Conservation (phyloP, 2,113 vertebrate species). For the Cyprinodon brontotheroides region DNA sequence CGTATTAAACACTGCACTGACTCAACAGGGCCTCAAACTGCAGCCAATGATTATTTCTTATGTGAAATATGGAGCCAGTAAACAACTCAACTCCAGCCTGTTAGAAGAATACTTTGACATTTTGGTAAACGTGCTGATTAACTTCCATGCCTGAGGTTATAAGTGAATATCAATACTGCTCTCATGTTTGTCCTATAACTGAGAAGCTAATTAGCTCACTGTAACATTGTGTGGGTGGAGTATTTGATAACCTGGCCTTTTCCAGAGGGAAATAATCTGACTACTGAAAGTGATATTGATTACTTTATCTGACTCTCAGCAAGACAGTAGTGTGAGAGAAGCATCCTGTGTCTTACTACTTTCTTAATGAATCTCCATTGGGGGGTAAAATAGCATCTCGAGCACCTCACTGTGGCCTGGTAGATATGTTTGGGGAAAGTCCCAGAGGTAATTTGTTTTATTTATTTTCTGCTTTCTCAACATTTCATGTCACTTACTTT, state of each 20-base stretch:
- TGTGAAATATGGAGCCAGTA: not conserved
- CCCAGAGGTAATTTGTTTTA: not conserved
- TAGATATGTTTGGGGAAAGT: not conserved
- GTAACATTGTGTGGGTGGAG: not conserved
- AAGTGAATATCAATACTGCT: not conserved
- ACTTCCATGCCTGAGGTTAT: not conserved
- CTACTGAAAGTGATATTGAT: conserved; percentile 7
- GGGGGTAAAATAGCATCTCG: not conserved
- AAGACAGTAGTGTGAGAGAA: not conserved
- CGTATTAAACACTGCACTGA: conserved; percentile 3
- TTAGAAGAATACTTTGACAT: not conserved
- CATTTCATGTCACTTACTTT: not conserved
- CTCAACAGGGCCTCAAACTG: not conserved
- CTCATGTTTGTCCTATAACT: not conserved
- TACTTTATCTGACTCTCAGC: not conserved
- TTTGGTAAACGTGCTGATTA: conserved; percentile 12
- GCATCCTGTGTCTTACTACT: not conserved
- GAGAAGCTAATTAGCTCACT: conserved; percentile 1
- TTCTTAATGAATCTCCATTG: not conserved
- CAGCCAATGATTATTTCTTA: conserved; percentile 1
- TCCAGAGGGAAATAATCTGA: not conserved
- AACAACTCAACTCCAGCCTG: not conserved
- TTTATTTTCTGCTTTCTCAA: not conserved
- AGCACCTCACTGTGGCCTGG: not conserved
- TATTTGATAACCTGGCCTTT: not conserved